Evolutionary conservation across 2,113 vertebrate species (phyloP), one percentile per base, ranked within the genome.

Genomic region (Condylura cristata): DNA sequence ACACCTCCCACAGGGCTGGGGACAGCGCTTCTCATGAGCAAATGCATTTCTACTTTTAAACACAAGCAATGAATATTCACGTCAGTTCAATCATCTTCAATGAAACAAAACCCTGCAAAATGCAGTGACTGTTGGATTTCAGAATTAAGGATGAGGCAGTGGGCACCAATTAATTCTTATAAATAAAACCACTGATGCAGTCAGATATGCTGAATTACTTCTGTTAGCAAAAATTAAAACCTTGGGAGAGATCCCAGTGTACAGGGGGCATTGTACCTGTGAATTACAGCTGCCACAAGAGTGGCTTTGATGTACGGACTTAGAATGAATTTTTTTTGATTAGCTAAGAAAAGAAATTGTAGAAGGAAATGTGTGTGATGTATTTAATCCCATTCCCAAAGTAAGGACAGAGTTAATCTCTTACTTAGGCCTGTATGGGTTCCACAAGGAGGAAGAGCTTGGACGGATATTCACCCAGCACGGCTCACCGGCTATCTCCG

Each of bases 111-210:
- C n/a, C n/a, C n/a, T n/a, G n/a, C n/a, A n/a, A n/a, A n/a, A n/a
- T n/a, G n/a, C n/a, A 68, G 82, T 61, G 48, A 24, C 51, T 53
- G 24, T 94, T 65, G 8, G 22, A 71, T 91, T 95, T 95, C 83
- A 92, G 68, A 90, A 66, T 63, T 92, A 82, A 51, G n/a, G 48
- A 13, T 88, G 63, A 63, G 66, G 18, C 76, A 80, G 12, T 41
- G 68, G 53, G n/a, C 16, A 70, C 5, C 30, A 5, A 37, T 46
- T 39, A 74, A 10, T 82, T 9, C 58, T 72, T 13, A 20, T 46
- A 71, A 81, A 39, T 71, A 72, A 95, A 87, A 53, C 41, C 7
- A 51, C 0, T 34, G 75, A 2, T 74, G 18, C 10, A 82, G 30
- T 30, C 9, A 3, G 58, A 81, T 56, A 44, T 58, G 39, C 53